Percentiles rank a stretch among this genome's conserved stretches.
Evolutionary conservation across 1,140 invertebrate species (phyloP).

Genomic region (Lepidurus couesii): DNA sequence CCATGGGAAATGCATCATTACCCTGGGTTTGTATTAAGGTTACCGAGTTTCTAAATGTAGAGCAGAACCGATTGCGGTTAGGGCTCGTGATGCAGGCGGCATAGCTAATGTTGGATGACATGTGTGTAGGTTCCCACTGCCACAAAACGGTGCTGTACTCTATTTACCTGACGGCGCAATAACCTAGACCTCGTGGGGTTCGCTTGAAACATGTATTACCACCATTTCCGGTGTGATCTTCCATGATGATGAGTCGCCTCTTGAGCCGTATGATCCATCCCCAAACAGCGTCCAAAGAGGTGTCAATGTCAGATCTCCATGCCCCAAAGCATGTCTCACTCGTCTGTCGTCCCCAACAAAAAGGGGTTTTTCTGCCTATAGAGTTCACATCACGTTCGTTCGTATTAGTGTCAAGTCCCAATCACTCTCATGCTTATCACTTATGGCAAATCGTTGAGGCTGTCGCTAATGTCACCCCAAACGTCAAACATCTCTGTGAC

Average conservation of each 20-base stretch:
- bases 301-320: not conserved
- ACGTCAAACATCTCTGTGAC: not conserved
- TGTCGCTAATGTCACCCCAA: not conserved
- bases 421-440: slow-evolving; percentile 15
- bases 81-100: not conserved
- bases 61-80: slow-evolving; percentile 18
- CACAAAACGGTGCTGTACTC: not conserved
- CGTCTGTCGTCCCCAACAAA: not conserved
- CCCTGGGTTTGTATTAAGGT: not conserved
- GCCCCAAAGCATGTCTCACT: not conserved
- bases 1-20: not conserved
- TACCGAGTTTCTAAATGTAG: not conserved
- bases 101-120: slow-evolving; percentile 15
- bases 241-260: not conserved
- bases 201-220: not conserved
- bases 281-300: not conserved
- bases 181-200: not conserved
- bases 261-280: not conserved
- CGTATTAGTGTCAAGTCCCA: slow-evolving; percentile 10
- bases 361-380: not conserved
- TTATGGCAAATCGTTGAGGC: slow-evolving; percentile 14
- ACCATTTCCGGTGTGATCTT: not conserved
- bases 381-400: not conserved
- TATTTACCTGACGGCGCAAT: not conserved
- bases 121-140: not conserved